A percentile compares a stretch with the other conserved stretches of the same genome.
Conservation (phyloP, 2,888 invertebrate genomes). For the Drosophila birchii region DNA sequence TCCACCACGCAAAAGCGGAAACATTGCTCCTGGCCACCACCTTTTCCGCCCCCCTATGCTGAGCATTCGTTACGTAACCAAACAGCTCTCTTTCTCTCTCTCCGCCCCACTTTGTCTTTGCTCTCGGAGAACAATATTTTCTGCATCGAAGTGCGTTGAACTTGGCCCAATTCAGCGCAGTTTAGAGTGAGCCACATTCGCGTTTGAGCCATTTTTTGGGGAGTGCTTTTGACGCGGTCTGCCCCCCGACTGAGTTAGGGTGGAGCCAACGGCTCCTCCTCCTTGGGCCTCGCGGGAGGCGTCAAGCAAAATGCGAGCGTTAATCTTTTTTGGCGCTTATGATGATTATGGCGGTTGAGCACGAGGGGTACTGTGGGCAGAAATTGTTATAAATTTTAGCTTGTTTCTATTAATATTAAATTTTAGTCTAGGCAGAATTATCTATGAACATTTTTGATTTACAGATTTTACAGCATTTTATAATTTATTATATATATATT, state of each 20-base stretch:
- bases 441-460: not conserved
- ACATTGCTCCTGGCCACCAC: slow-evolving; percentile 19
- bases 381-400: not conserved
- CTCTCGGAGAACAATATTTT: slow-evolving; percentile 20
- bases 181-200: slow-evolving; percentile 60
- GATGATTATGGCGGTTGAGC: slow-evolving; percentile 40
- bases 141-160: slow-evolving; percentile 64
- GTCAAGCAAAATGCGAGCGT: slow-evolving; percentile 64
- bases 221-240: not conserved
- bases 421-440: too few relatives aligned
- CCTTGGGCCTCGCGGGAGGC: slow-evolving; percentile 39
- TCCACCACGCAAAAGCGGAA: slow-evolving; percentile 50
- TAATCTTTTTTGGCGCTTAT: slow-evolving; percentile 62
- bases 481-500: not conserved
- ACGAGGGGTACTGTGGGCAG: slow-evolving; percentile 51
- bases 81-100: slow-evolving; percentile 20
- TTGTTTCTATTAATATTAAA: not conserved
- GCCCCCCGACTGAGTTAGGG: not conserved
- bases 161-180: slow-evolving; percentile 52
- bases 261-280: not conserved
- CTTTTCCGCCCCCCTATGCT: slow-evolving; percentile 22
- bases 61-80: slow-evolving; percentile 70
- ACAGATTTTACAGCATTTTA: not conserved
- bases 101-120: slow-evolving; percentile 7
- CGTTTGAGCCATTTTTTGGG: slow-evolving; percentile 3